A percentile compares a stretch with the other conserved stretches of the same genome.
Evolutionary conservation across 2,797 vertebrate species (phyloP).

Genomic region (Arctocebus calabarensis): DNA sequence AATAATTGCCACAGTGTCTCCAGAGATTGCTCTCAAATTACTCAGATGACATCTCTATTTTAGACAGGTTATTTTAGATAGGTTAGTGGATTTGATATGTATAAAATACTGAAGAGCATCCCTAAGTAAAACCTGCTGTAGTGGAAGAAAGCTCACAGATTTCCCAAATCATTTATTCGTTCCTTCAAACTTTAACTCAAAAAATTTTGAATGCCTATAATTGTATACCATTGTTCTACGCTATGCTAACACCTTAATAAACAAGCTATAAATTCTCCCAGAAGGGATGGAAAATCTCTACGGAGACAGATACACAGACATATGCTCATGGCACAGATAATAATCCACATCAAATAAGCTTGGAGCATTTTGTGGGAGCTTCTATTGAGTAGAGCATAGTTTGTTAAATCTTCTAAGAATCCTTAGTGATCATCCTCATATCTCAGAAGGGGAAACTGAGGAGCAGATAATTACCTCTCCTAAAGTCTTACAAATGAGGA

Average conservation of each 20-base stretch:
- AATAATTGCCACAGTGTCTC: background rate
- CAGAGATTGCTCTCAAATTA: background rate
- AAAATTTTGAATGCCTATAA: background rate
- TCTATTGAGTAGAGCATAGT: background rate
- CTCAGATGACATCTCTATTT: background rate
- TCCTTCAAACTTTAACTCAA: background rate
- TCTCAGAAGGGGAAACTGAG: background rate
- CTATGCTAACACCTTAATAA: background rate
- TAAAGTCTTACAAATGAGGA: background rate
- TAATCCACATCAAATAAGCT: background rate
- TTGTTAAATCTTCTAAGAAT: background rate
- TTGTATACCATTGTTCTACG: background rate
- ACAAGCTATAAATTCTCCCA: background rate
- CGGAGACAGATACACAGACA: background rate
- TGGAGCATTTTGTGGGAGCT: background rate
- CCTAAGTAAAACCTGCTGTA: background rate
- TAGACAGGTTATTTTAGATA: background rate
- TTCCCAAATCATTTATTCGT: conserved; percentile 6
- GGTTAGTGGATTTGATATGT: background rate
- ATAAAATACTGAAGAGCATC: background rate
- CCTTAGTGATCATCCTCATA: background rate
- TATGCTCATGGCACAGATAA: background rate
- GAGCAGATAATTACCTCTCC: background rate
- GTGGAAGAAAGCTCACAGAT: background rate
- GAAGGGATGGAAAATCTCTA: background rate